Percentiles rank a stretch among this genome's conserved stretches.
phyloP scores from a whole-genome alignment of 2,888 invertebrate genomes.

The Pollenia labialis region DNA sequence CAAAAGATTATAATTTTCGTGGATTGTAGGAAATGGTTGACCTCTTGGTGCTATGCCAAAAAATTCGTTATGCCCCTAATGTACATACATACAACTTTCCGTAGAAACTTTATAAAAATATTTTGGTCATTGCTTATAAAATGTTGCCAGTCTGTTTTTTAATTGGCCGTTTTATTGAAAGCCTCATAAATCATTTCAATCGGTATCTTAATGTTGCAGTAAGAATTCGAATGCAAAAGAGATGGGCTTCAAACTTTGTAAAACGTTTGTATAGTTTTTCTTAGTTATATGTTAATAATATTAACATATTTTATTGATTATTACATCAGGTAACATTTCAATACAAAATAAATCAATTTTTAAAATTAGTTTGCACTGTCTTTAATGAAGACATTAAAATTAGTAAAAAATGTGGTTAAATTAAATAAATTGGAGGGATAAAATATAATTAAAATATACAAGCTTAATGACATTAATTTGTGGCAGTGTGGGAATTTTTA shows the following conservation, averaged over 20 bases:
- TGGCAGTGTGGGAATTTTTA: too few species aligned
- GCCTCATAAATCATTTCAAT: constrained; percentile 67
- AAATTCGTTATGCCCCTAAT: too few species aligned
- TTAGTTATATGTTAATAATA: constrained; percentile 43
- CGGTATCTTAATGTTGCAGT: constrained; percentile 53
- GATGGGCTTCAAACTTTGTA: neutral
- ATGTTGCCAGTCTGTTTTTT: constrained; percentile 53
- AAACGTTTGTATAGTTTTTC: constrained; percentile 19
- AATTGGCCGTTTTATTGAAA: constrained; percentile 65
- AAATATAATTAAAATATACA: too few species aligned
- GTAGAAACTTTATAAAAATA: constrained; percentile 3
- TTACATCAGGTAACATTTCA: constrained; percentile 48
- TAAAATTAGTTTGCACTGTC: constrained; percentile 30
- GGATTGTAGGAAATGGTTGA: too few species aligned
- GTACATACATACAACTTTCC: neutral
- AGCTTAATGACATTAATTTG: too few species aligned
- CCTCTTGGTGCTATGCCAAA: too few species aligned
- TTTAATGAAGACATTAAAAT: constrained; percentile 63
- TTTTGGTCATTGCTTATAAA: constrained; percentile 43
- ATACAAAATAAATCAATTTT: constrained; percentile 33
- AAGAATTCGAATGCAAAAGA: constrained; percentile 13
- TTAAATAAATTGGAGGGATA: neutral
- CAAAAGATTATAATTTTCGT: too few species aligned
- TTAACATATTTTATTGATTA: constrained; percentile 65
- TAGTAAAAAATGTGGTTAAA: neutral